Base-by-base conservation (phyloP, 2,888 invertebrate genomes). In the Rhyacophila evoluta region DNA sequence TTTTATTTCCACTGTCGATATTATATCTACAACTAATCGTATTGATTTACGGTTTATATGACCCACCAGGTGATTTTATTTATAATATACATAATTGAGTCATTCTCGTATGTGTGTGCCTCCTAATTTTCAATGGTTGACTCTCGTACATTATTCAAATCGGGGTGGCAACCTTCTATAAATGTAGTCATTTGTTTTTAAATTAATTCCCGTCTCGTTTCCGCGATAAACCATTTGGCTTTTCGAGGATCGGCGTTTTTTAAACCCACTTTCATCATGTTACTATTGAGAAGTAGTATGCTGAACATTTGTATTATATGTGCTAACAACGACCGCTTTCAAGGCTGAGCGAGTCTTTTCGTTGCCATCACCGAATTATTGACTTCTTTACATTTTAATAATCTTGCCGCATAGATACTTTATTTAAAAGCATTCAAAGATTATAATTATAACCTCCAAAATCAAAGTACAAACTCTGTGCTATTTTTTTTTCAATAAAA, bases 311-410 rank as follows among this genome's bases (percentile, higher is more conserved):
- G 12, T 67, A 77, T 77, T 55, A 19, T 72, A 79, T 77, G 73
- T 72, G 75, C 72, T 72, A 74, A 28, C 72, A 73, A 75, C 75
- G 79, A 81, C 79, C 79, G 77, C 69, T 37, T 72, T 72, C 77
- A 81, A 81, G 81, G 81, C 78, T 70, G 29, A 55, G 41, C 41
- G 10, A 19, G 19, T 55, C 55, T 19, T 55, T 55, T 55, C 55
- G 19, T 19, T 55, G 55, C 55, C 55, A 19, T 55, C 19, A 19
- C 55, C 55, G 10, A 55, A 55, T 55, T 33, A 33, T 33, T 55
- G 19, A 15, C 19, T 55, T 19, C 55, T 55, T 55, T 55, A 55
- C n/a, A 33, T 33, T 33, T 33, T 33, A 33, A 33, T 55, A 55
- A n/a, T n/a, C n/a, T 55, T 55, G 25, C 55, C 55, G 55, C 55